These are phyloP conservation scores for Sturnus vulgaris DNA, from an alignment of 2,113 vertebrate genomes.

Conservation along the genomic window DNA sequence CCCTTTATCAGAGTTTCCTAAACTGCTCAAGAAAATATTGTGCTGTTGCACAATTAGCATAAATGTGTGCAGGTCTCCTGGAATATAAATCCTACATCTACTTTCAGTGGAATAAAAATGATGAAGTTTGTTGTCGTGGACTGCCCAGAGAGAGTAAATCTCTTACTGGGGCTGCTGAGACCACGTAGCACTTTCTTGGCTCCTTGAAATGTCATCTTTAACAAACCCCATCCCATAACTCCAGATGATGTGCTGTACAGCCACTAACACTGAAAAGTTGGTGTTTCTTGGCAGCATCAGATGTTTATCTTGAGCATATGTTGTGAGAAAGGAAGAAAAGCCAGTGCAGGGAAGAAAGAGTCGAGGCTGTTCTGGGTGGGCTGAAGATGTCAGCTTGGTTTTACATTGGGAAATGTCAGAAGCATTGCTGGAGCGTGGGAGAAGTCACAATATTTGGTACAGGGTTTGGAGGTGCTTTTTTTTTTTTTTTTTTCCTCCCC, in stretches of 20 bases:
- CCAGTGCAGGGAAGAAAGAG: neutral
- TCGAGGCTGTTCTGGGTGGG: neutral
- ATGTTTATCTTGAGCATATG: neutral
- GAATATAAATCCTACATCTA: neutral
- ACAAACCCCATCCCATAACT: neutral
- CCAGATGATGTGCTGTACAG: neutral
- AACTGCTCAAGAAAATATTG: neutral
- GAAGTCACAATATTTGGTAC: conserved; percentile 1
- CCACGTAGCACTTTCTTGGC: neutral
- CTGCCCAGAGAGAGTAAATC: neutral
- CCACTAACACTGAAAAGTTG: neutral
- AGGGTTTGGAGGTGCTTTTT: neutral
- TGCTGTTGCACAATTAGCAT: neutral
- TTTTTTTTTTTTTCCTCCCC: fast-evolving
- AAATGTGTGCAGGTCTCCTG: neutral
- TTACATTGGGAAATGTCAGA: neutral
- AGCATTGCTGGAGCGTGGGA: neutral
- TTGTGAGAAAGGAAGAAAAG: neutral
- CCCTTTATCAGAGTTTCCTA: neutral
- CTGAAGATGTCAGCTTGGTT: neutral
- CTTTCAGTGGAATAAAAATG: neutral
- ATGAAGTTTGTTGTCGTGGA: neutral
- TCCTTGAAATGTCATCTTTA: neutral
- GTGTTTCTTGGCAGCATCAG: neutral
- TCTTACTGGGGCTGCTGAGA: neutral